Evolutionary conservation across 2,797 vertebrate genomes (phyloP), one percentile per base, ranked within the genome.

Genomic region (Sarcoramphus papa): DNA sequence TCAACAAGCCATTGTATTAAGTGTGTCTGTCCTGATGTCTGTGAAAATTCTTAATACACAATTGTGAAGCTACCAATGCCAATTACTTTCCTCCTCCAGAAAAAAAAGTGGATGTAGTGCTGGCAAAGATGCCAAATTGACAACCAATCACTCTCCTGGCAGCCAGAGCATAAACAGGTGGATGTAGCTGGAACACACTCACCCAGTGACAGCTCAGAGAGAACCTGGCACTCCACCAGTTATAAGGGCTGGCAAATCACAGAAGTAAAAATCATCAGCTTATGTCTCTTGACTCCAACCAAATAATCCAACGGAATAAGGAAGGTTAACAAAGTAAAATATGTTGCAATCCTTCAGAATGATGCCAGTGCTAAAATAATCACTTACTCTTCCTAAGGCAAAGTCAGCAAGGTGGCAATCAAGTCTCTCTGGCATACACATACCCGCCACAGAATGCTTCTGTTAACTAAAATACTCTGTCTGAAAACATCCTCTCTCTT

Each of bases 131-230:
- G 41, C 87, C 85, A 86, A 78, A 82, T 84, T 94, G 95, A 96
- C 94, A 95, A 88, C 51, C 92, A 92, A 73, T 96, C 92, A 92
- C 85, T 90, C 67, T 93, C 11, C 92, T 96, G 96, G 96, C 93
- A 97, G 95, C 14, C 84, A 91, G 92, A 95, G 81, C 85, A 96
- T 88, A 96, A 95, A 96, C 96, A 97, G 95, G 96, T 96, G 94
- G 96, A 94, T 92, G 81, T 59, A 93, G 86, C 85, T 97, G 93
- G 95, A 94, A 92, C 74, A 92, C 68, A 59, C 75, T 93, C 78
- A 78, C 89, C 57, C 90, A 91, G 88, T 91, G 94, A 96, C 93
- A 96, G 91, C 92, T 95, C 72, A 33, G 85, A 92, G 77, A 79
- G 88, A 94, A 83, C 69, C 90, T 97, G 96, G 92, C 95, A 87